Base-by-base conservation (phyloP, 2,113 vertebrate genomes). In the Urocitellus parryii region DNA sequence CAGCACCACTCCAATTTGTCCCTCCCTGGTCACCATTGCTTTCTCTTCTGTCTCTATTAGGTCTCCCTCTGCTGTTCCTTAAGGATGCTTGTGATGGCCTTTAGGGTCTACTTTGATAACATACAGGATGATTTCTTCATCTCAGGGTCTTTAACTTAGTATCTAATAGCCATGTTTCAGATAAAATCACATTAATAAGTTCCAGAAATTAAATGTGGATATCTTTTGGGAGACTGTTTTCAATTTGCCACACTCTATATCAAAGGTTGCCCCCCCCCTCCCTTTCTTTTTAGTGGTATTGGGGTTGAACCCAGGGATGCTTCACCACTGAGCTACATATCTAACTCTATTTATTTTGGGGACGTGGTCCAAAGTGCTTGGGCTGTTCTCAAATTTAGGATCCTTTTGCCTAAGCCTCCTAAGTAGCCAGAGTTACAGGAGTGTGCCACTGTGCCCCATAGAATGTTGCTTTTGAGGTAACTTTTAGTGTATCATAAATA, bases 381-480 rank as follows among this genome's bases (percentile, higher is more conserved):
- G 65, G 11, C 65, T 67, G 65, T 32, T 29, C 29, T 67, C 1
- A 8, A 32, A 67, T 12, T 32, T 67, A 29, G 29, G 29, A 32
- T 34, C 65, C 29, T 67, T 29, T 32, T 67, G 65, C 29, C 29
- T 67, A 29, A 67, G 4, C 65, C 65, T 67, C 65, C 13, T 5
- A 32, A 67, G 12, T 67, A 22, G 65, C 65, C 29, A 32, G 65
- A 12, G 29, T 67, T 14, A 32, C 29, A 34, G 27, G 27, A 10
- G 25, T 65, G 10, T 65, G 24, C 63, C 63, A 65, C 51, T 53
- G 51, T 53, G 51, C 51, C 27, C 65, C 63, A 65, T 14, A 27
- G 78, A 72, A 94, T 51, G 70, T 81, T 84, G 22, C 77, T 77
- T 95, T 84, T 88, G 92, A 88, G 78, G 63, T 58, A 70, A 82